Conservation (phyloP, 2,888 invertebrate genomes). For the Aphidius colemani region DNA sequence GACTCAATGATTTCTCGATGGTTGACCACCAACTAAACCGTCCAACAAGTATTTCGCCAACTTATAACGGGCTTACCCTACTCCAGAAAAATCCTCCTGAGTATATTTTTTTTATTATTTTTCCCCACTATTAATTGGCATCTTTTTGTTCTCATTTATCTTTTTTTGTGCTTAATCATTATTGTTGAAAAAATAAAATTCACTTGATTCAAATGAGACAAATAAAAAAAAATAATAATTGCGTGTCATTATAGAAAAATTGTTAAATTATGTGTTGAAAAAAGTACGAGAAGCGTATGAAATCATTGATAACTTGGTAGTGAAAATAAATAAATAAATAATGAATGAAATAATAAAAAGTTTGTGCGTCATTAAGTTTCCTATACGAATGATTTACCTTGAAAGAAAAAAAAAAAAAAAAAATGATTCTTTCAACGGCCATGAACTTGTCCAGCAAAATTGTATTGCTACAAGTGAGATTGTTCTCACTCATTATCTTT, state of each 20-base stretch:
- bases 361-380: background rate
- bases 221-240: no score
- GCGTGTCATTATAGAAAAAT: no score
- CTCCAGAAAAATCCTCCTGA: constrained; percentile 38
- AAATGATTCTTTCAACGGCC: constrained; percentile 20
- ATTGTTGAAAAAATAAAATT: constrained; percentile 2
- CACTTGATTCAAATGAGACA: background rate
- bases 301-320: no score
- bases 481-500: background rate
- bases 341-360: no score
- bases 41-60: constrained; percentile 61
- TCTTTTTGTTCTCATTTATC: background rate
- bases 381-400: constrained; percentile 9
- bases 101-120: constrained; percentile 30
- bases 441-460: constrained; percentile 24
- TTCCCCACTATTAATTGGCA: constrained; percentile 1
- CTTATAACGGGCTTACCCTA: constrained; percentile 65
- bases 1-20: no score
- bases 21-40: constrained; percentile 57
- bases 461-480: background rate
- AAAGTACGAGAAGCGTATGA: no score
- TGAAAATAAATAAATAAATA: no score
- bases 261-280: no score
- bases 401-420: background rate
- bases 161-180: background rate